Evolutionary conservation across 2,888 invertebrate genomes (phyloP).

Genomic region (Microctonus hyperodae): DNA sequence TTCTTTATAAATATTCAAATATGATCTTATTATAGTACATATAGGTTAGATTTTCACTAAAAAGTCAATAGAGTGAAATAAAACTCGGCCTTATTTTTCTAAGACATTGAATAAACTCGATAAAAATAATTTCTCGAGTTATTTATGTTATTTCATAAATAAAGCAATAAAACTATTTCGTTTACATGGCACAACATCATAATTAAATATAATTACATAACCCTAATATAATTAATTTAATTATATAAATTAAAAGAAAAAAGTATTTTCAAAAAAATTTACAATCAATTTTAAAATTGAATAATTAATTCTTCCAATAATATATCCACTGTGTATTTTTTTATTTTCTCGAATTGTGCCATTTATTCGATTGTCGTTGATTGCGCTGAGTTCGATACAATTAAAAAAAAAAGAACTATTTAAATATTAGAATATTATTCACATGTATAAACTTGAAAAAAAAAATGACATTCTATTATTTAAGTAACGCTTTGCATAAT

Average conservation of each 20-base stretch:
- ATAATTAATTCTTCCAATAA: neutral
- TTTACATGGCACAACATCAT: neutral
- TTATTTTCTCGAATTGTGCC: conserved; percentile 2
- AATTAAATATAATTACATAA: neutral
- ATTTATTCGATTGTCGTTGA: neutral
- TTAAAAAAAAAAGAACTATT: conserved; percentile 25
- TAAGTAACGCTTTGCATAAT: conserved; percentile 64
- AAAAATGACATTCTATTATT: conserved; percentile 57
- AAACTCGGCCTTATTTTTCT: conserved; percentile 17
- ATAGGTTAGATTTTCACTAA: neutral
- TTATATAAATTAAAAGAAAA: neutral
- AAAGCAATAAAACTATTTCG: neutral
- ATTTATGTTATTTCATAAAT: neutral
- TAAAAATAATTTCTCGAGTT: neutral
- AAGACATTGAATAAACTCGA: conserved; percentile 11
- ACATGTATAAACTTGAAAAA: conserved; percentile 36
- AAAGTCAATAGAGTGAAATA: conserved; percentile 12
- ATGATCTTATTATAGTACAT: neutral
- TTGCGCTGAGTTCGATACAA: neutral
- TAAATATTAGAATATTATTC: conserved; percentile 27
- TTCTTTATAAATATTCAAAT: neutral
- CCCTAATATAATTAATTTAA: neutral
- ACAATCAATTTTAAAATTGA: neutral
- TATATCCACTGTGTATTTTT: neutral
- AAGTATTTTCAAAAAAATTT: neutral